These are phyloP conservation scores for Probaryconus sp. DNA, from an alignment of 1,140 invertebrate genomes.

Conservation along the genomic window DNA sequence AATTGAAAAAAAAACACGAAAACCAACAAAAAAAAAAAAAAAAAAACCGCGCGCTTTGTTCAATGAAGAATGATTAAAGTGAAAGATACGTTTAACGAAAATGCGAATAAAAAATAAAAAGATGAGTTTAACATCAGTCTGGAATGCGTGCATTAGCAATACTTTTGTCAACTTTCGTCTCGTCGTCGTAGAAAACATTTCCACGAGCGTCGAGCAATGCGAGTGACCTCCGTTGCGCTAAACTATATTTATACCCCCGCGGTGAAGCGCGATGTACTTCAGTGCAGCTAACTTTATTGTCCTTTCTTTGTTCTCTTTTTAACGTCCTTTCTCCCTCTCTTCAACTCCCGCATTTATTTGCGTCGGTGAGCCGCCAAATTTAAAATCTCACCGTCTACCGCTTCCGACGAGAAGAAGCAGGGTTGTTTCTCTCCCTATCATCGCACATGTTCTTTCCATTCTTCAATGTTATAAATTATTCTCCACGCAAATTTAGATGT, in stretches of 20 bases:
- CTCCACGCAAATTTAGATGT: background rate
- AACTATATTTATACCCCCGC: slow-evolving; percentile 74
- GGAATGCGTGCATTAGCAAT: slow-evolving; percentile 4
- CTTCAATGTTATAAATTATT: background rate
- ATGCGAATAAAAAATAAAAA: background rate
- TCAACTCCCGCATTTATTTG: slow-evolving; percentile 63
- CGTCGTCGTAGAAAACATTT: slow-evolving; percentile 62
- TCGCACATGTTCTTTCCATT: slow-evolving; percentile 20
- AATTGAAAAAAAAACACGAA: too few relatives aligned
- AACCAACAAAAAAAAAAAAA: too few relatives aligned
- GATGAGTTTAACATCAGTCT: background rate
- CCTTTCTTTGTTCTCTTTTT: slow-evolving; percentile 62
- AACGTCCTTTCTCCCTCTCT: slow-evolving; percentile 60
- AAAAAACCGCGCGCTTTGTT: too few relatives aligned
- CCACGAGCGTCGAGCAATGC: slow-evolving; percentile 66
- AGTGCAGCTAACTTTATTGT: slow-evolving; percentile 71
- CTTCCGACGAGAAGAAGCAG: slow-evolving; percentile 45
- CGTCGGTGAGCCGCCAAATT: slow-evolving; percentile 63
- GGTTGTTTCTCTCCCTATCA: slow-evolving; percentile 34
- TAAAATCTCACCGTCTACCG: slow-evolving; percentile 61
- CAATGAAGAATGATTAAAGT: too few relatives aligned
- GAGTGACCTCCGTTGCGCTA: slow-evolving; percentile 73
- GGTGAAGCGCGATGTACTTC: slow-evolving; percentile 69
- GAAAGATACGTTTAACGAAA: too few relatives aligned
- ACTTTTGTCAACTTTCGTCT: slow-evolving; percentile 43